Percentiles rank a stretch among this genome's conserved stretches.
Evolutionary conservation across 1,140 invertebrate genomes (phyloP).

Genomic region (Eubasilissa regina): DNA sequence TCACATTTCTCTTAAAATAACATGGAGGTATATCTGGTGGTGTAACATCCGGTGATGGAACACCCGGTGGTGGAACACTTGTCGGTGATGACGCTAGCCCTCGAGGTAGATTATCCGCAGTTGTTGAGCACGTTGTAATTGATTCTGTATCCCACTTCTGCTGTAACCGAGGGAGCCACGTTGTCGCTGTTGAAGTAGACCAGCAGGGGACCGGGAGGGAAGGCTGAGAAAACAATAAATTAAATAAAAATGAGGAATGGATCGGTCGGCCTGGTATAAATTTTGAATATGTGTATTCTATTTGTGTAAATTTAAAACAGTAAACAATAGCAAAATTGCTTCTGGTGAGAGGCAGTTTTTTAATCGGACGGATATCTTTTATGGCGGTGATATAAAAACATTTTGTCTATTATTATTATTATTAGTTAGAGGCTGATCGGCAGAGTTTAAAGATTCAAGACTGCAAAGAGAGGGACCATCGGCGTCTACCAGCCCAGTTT

Average conservation of each 20-base stretch:
- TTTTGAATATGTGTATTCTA: not conserved
- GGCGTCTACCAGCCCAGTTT: no score
- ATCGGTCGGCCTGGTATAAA: not conserved
- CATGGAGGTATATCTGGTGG: no score
- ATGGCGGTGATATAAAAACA: not conserved
- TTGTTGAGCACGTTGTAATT: slow-evolving; percentile 70
- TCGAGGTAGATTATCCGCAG: slow-evolving; percentile 56
- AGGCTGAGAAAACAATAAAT: slow-evolving; percentile 62
- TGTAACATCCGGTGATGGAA: no score
- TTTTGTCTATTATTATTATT: not conserved
- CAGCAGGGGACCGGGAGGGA: slow-evolving; percentile 67
- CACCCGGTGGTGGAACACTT: not conserved
- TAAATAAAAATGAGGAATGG: not conserved
- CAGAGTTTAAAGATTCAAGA: no score
- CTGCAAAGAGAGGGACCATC: no score
- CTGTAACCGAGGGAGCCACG: slow-evolving; percentile 63
- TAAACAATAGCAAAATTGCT: not conserved
- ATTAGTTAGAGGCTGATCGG: no score
- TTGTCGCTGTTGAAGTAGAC: slow-evolving; percentile 70
- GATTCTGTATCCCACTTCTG: slow-evolving; percentile 66
- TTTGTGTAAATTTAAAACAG: not conserved
- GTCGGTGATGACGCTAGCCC: not conserved
- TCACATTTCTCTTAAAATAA: no score
- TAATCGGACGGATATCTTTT: not conserved
- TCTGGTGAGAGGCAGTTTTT: not conserved